These are phyloP conservation scores for Gymnothorax reevesii DNA, from an alignment of 2,797 vertebrate genomes.

Conservation along the genomic window DNA sequence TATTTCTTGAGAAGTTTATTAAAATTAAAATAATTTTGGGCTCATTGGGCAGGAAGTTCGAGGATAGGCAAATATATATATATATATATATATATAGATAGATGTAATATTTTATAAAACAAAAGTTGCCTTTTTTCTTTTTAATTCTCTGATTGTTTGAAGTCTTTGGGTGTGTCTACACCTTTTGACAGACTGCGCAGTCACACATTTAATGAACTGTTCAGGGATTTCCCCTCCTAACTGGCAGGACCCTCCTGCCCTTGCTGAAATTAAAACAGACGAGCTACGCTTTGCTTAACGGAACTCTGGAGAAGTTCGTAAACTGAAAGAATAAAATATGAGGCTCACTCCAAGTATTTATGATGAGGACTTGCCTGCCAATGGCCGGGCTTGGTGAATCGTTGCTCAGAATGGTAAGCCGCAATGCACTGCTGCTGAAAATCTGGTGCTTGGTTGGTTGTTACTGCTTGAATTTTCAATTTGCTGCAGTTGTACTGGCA, in stretches of 20 bases:
- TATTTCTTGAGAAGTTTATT: too few species aligned
- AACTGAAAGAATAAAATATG: conserved; percentile 7
- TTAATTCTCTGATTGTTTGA: too few species aligned
- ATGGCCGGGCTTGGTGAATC: background rate
- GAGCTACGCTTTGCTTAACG: background rate
- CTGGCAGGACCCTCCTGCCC: too few species aligned
- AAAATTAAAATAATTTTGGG: too few species aligned
- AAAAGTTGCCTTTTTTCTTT: too few species aligned
- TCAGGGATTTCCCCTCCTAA: background rate
- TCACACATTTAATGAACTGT: background rate
- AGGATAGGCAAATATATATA: too few species aligned
- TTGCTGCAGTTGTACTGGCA: background rate
- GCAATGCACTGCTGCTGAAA: background rate
- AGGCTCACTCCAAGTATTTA: conserved; percentile 14
- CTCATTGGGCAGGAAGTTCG: too few species aligned
- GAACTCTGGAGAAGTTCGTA: background rate
- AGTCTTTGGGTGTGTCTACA: too few species aligned
- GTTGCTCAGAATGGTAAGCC: background rate
- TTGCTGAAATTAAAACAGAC: background rate
- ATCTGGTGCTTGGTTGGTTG: background rate
- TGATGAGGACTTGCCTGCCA: background rate
- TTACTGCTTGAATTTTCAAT: background rate
- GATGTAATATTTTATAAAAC: too few species aligned
- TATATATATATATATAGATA: too few species aligned
- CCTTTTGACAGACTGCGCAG: too few species aligned